Base-by-base conservation (phyloP, 2,113 vertebrate genomes). In the Hyperopisus bebe region DNA sequence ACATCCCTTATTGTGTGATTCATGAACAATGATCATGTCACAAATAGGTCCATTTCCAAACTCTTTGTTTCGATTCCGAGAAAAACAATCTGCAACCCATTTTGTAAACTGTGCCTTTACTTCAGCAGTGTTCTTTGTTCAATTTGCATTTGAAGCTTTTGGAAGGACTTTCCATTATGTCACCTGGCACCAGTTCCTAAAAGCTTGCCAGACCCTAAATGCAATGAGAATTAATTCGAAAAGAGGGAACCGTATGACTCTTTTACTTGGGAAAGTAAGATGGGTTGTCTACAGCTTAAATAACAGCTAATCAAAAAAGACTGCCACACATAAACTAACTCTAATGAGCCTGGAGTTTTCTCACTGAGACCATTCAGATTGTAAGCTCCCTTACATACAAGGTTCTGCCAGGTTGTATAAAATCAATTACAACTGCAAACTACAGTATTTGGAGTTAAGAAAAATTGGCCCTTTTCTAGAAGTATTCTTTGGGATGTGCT, bases 371-470 rank as follows among this genome's bases (percentile, higher is more conserved):
- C 62, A 74, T 48, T 83, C n/a, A 82, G 48, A 55, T 13, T 51
- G 70, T 83, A 89, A 39, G 39, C 50, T 19, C 27, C 74, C 55
- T 55, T 82, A 50, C 15, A 80, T 42, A 80, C 35, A 83, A 46
- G 24, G 48, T 48, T 39, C 88, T 53, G 47, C 44, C 27, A 89
- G 77, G 21, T 35, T 84, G 47, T 83, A 39, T 46, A 82, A 85
- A 80, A 66, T 82, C 89, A 85, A 85, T 46, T 84, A 55, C 24
- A 89, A 85, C 39, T 10, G 77, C 89, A 58, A 58, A 89, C 77
- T 27, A 55, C 53, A 55, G 5, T 55, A 19, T 89, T 62, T 44
- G 47, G 53, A 84, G 39, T 62, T 62, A 50, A 85, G 89, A 46
- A 80, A 77, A 35, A 80, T 19, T 39, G 35, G 35, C 31, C 35